Evolutionary conservation across 2,888 invertebrate genomes (phyloP).

Genomic region (Caradrina clavipalpis): DNA sequence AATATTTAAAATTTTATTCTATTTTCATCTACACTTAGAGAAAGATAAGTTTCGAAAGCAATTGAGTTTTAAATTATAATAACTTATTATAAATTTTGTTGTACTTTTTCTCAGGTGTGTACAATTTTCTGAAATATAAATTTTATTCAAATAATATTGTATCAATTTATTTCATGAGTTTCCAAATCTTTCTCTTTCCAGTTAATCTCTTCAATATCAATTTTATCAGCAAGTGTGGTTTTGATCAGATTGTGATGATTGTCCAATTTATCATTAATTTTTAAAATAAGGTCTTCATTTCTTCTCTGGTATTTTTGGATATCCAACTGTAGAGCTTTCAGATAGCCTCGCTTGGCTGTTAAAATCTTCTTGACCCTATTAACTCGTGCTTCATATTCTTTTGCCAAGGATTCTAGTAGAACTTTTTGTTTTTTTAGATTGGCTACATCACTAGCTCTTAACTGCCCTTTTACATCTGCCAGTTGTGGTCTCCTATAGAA

Average conservation of each 20-base stretch:
- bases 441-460: conserved; percentile 81
- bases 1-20: conserved; percentile 80
- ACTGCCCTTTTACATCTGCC: conserved; percentile 81
- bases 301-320: conserved; percentile 86
- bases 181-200: conserved; percentile 79
- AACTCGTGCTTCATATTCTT: conserved; percentile 84
- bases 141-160: conserved; percentile 84
- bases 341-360: conserved; percentile 83
- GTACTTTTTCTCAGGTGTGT: conserved; percentile 89
- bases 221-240: conserved; percentile 65
- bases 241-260: conserved; percentile 76
- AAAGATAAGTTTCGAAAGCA: conserved; percentile 78
- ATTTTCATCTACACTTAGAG: conserved; percentile 85
- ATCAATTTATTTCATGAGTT: conserved; percentile 76
- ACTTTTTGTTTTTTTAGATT: conserved; percentile 83
- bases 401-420: conserved; percentile 80
- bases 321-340: conserved; percentile 85
- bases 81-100: conserved; percentile 83
- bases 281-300: conserved; percentile 80
- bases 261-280: conserved; percentile 79
- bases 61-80: conserved; percentile 82
- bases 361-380: conserved; percentile 80
- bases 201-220: conserved; percentile 71
- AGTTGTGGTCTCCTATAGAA: conserved; percentile 84
- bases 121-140: conserved; percentile 91